Percentiles rank a stretch among this genome's conserved stretches.
Evolutionary conservation across 2,888 invertebrate species (phyloP).

Genomic region (Harpagoxenus sublaevis): DNA sequence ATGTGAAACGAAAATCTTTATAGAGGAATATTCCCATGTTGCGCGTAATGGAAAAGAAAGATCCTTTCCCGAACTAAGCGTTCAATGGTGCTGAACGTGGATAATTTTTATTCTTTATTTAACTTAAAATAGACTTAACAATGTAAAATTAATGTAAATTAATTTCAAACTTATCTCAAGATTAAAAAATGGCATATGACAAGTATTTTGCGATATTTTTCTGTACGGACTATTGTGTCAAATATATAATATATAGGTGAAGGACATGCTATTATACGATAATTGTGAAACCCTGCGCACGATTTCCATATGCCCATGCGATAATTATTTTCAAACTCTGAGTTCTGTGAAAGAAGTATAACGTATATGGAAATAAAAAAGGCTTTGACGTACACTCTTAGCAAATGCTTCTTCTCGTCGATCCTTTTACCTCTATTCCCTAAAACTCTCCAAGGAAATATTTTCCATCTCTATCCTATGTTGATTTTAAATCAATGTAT

Average conservation of each 20-base stretch:
- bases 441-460: conserved; percentile 13
- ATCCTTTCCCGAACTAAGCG: neutral
- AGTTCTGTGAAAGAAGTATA: neutral
- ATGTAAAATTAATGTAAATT: neutral
- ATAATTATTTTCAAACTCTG: neutral
- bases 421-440: neutral
- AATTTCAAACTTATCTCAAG: neutral
- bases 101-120: conserved; percentile 15
- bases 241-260: neutral
- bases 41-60: conserved; percentile 9
- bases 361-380: neutral
- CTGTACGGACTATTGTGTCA: neutral
- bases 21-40: neutral
- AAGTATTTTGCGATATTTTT: neutral
- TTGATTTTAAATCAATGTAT: neutral
- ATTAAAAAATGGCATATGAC: neutral
- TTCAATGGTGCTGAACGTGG: neutral
- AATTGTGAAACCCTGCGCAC: neutral
- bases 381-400: neutral
- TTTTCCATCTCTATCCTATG: neutral
- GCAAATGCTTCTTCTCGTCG: neutral
- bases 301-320: neutral
- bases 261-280: neutral
- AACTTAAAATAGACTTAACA: neutral
- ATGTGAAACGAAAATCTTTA: conserved; percentile 17